Evolutionary conservation across 2,113 vertebrate genomes (phyloP).

Genomic region (Syngnathoides biaculeatus): DNA sequence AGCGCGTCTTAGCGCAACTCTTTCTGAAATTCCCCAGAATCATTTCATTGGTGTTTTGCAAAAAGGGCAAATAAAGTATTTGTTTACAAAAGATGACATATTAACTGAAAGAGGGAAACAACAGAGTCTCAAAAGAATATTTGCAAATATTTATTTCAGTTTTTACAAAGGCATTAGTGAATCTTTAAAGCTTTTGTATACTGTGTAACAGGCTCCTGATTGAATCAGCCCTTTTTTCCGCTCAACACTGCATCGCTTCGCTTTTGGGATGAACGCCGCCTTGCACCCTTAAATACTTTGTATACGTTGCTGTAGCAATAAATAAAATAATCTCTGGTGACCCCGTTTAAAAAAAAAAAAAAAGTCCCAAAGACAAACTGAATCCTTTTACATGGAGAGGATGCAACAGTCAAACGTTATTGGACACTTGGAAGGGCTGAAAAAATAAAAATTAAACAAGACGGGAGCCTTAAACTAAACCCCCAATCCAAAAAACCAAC

Average conservation of each 20-base stretch:
- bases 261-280: slow-evolving; percentile 15
- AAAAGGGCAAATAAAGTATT: too few species aligned
- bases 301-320: slow-evolving; percentile 44
- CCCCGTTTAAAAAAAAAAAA: slow-evolving; percentile 13
- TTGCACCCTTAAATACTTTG: slow-evolving; percentile 33
- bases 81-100: background rate
- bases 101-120: background rate
- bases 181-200: slow-evolving; percentile 59
- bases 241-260: background rate
- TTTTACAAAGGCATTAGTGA: slow-evolving; percentile 66
- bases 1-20: too few species aligned
- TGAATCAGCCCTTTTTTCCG: slow-evolving; percentile 48
- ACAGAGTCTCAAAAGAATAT: slow-evolving; percentile 15
- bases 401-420: slow-evolving; percentile 57
- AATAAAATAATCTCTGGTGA: slow-evolving; percentile 46
- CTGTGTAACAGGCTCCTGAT: slow-evolving; percentile 38
- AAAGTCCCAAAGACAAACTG: slow-evolving; percentile 25
- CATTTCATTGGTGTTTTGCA: too few species aligned
- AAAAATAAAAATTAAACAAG: slow-evolving; percentile 14
- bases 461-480: slow-evolving; percentile 54
- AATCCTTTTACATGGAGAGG: slow-evolving; percentile 26
- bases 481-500: slow-evolving; percentile 53
- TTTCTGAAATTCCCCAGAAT: too few species aligned
- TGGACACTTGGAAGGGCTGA: slow-evolving; percentile 16
- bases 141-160: slow-evolving; percentile 59